These are phyloP conservation scores for Torymus aiolomorphi DNA, from an alignment of 2,888 invertebrate species.

Conservation along the genomic window DNA sequence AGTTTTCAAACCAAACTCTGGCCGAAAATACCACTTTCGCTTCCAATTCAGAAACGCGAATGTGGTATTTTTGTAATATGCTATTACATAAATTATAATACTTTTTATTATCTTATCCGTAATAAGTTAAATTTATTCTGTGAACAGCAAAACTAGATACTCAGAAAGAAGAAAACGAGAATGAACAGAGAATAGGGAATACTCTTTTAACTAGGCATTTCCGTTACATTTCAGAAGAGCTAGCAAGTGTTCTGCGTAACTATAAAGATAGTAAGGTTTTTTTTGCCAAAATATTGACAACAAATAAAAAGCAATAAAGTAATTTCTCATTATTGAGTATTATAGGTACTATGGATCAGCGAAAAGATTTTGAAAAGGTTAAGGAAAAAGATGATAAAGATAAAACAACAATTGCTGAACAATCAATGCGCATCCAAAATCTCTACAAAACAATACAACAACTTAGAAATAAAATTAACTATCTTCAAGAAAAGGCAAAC, in stretches of 20 bases:
- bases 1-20: too few relatives aligned
- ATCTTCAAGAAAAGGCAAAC: constrained; percentile 42
- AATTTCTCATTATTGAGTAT: neutral
- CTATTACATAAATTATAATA: too few relatives aligned
- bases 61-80: too few relatives aligned
- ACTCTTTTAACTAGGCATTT: constrained; percentile 8
- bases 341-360: constrained; percentile 61
- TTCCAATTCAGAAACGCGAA: too few relatives aligned
- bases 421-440: constrained; percentile 59
- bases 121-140: neutral
- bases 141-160: constrained; percentile 55
- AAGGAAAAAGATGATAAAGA: constrained; percentile 65
- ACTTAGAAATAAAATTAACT: constrained; percentile 59
- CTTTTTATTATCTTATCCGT: too few relatives aligned
- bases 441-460: constrained; percentile 62
- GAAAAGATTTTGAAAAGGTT: constrained; percentile 62
- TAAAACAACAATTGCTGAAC: constrained; percentile 61
- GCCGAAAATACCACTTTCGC: too few relatives aligned
- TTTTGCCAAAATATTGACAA: neutral
- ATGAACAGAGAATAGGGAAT: constrained; percentile 30
- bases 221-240: neutral
- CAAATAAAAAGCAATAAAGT: neutral
- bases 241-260: constrained; percentile 14
- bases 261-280: constrained; percentile 39
- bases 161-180: constrained; percentile 46